phyloP scores from a whole-genome alignment of 2,113 vertebrate species.

The Indri indri region DNA sequence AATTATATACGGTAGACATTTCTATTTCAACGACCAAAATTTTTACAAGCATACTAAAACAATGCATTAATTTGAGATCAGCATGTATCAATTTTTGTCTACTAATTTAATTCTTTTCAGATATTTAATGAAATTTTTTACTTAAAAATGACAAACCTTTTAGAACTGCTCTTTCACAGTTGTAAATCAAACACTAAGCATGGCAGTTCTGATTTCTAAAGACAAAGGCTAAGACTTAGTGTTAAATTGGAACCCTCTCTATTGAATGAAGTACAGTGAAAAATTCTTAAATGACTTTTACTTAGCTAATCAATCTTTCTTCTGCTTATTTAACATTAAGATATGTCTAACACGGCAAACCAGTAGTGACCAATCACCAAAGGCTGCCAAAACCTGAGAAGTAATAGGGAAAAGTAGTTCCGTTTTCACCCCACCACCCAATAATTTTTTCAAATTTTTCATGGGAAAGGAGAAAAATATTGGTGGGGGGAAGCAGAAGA shows the following conservation, averaged over 20 bases:
- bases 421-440: not conserved
- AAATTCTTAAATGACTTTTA: conserved; percentile 20
- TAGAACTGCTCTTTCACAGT: not conserved
- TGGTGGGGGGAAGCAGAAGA: too few relatives aligned
- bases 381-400: not conserved
- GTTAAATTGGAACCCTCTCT: not conserved
- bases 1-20: not conserved
- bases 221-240: not conserved
- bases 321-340: not conserved
- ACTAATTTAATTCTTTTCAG: not conserved
- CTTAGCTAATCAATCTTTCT: not conserved
- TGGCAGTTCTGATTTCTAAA: conserved; percentile 2
- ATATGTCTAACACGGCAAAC: not conserved
- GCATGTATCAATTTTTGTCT: not conserved
- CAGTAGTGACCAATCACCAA: not conserved
- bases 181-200: conserved; percentile 26
- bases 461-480: not conserved
- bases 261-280: not conserved
- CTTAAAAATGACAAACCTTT: not conserved
- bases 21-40: not conserved
- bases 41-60: not conserved
- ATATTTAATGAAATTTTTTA: not conserved
- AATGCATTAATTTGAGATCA: not conserved
- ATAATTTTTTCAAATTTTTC: not conserved
- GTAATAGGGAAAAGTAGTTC: not conserved